Base-by-base conservation (phyloP, 92 coral and sea anemone genomes). In the Phenganax marumi region DNA sequence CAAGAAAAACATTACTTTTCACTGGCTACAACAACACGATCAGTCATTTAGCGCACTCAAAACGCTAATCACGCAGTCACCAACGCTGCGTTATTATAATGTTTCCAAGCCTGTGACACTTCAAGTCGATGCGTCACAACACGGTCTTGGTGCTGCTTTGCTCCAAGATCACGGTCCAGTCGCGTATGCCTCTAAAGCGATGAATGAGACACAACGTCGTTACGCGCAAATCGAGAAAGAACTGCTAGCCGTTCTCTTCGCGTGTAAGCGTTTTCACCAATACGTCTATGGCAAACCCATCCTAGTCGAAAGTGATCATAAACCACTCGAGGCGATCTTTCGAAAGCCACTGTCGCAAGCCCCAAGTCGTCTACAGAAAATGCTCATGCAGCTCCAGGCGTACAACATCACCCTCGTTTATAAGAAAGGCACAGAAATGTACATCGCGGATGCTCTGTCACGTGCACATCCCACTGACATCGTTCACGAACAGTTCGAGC, bases 391-490 rank as follows among this genome's bases (percentile, higher is more conserved):
- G 46, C 70, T 74, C 6, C 82, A 55, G 58, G 82, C 51, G 6
- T 77, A 77, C 65, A 72, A 77, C 82, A 77, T 77, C 70, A 60
- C 16, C 47, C 64, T 79, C 19, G 56, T 22, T 21, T 51, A 79
- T 57, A 79, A 62, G 73, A 61, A 26, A 79, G 74, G 84, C 3
- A 61, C 5, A 1, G 74, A 79, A 66, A 61, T 79, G 56, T 86
- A 86, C 74, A 10, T 86, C 16, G 92, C 88, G 0, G 92, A 89
- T 56, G 86, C 90, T 24, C 77, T 89, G 49, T 89, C 90, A 8
- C 52, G 88, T 24, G 88, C 90, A 13, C 80, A 78, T 70, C 90
- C 76, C 18, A 88, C 90, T 13, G 86, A 86, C 9, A 43, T 77
- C 0, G 22, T 70, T 11, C 65, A 60, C 23, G 92, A 89, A 54